These are phyloP conservation scores for Trachymyrmex cornetzi DNA, from an alignment of 1,140 invertebrate species.

Conservation along the genomic window DNA sequence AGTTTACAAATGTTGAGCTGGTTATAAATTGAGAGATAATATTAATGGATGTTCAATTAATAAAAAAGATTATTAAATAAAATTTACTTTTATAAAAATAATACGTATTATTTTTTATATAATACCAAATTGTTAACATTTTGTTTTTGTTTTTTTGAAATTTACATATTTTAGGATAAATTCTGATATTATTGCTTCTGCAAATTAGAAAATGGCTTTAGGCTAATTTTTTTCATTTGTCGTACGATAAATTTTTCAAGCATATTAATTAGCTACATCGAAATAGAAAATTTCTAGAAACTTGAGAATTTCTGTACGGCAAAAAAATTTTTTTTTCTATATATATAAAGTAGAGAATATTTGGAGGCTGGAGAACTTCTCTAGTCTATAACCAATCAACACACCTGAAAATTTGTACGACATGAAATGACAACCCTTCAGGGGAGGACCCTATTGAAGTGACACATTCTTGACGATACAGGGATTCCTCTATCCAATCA, in stretches of 20 bases:
- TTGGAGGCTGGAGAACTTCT: too few relatives aligned
- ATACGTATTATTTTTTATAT: neutral
- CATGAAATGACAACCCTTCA: too few relatives aligned
- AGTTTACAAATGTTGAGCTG: neutral
- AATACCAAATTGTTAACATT: neutral
- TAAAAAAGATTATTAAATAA: neutral
- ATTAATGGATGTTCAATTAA: neutral
- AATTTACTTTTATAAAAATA: constrained; percentile 14
- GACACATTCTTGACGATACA: constrained; percentile 3
- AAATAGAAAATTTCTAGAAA: too few relatives aligned
- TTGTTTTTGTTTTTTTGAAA: neutral
- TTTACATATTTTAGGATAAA: neutral
- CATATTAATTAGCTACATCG: too few relatives aligned
- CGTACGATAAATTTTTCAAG: too few relatives aligned
- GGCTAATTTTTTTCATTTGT: too few relatives aligned
- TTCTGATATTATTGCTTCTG: neutral
- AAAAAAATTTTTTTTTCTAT: too few relatives aligned
- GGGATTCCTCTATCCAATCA: neutral
- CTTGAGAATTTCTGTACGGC: too few relatives aligned
- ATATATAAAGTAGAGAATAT: too few relatives aligned
- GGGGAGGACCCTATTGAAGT: neutral
- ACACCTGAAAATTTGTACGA: too few relatives aligned
- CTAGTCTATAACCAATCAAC: too few relatives aligned
- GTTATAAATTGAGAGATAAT: neutral
- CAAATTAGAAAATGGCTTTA: neutral